Conservation (phyloP, 2,888 invertebrate genomes). For the Bhutanitis thaidina region DNA sequence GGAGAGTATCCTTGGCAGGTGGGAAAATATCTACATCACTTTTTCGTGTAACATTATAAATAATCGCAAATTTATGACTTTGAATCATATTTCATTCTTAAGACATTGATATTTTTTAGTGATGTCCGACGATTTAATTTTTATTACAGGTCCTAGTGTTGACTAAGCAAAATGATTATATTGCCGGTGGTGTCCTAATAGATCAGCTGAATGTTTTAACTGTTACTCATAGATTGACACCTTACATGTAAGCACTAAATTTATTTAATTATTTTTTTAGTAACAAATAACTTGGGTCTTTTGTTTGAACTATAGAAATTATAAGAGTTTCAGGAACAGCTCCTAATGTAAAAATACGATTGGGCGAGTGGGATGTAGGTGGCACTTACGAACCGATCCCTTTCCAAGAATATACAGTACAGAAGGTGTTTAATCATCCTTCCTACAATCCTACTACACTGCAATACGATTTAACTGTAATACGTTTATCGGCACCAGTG, state of each 20-base stretch:
- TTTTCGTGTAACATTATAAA: too few relatives aligned
- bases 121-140: too few relatives aligned
- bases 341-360: conserved; percentile 82
- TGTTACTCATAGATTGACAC: conserved; percentile 84
- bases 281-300: neutral
- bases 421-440: conserved; percentile 81
- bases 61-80: too few relatives aligned
- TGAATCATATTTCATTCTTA: too few relatives aligned
- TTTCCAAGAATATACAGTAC: conserved; percentile 81
- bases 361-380: conserved; percentile 88
- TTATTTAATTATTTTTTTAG: neutral
- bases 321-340: conserved; percentile 65
- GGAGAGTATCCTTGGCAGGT: conserved; percentile 89
- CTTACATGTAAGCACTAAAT: conserved; percentile 73
- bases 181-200: conserved; percentile 87
- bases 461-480: conserved; percentile 89
- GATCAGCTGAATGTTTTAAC: conserved; percentile 84
- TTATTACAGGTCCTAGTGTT: conserved; percentile 74
- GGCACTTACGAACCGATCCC: conserved; percentile 82
- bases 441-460: conserved; percentile 85
- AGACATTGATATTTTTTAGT: too few relatives aligned
- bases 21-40: neutral
- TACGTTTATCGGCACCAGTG: conserved; percentile 82
- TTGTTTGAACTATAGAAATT: neutral
- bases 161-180: conserved; percentile 80